Conservation (phyloP, 2,113 vertebrate genomes). For the Syrrhaptes paradoxus region DNA sequence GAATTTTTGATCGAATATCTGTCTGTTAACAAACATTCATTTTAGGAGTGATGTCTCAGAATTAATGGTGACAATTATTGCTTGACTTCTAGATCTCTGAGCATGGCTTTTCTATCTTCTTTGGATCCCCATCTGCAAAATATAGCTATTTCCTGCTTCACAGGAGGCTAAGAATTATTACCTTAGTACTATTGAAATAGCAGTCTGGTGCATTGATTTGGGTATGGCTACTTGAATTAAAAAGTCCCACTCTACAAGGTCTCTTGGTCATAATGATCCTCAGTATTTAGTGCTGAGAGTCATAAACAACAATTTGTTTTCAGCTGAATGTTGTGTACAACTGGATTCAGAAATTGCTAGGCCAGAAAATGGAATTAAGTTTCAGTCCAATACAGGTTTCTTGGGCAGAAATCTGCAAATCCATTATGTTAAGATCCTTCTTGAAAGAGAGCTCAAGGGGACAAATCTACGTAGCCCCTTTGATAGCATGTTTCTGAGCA, state of each 20-base stretch:
- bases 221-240: conserved; percentile 8
- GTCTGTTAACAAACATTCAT: neutral
- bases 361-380: neutral
- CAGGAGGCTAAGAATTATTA: neutral
- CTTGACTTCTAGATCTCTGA: conserved; percentile 13
- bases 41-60: neutral
- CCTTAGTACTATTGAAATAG: neutral
- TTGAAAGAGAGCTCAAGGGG: neutral
- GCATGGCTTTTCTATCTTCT: neutral
- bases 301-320: neutral
- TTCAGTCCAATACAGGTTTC: neutral
- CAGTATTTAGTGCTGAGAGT: neutral
- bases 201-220: neutral
- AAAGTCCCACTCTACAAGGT: neutral
- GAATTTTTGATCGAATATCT: neutral
- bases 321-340: neutral
- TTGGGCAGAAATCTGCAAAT: neutral
- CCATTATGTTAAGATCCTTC: neutral
- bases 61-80: neutral
- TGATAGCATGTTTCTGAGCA: neutral
- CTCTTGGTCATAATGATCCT: neutral
- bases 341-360: neutral
- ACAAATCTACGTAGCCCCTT: neutral
- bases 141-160: conserved; percentile 40
- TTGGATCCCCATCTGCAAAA: conserved; percentile 15